These are phyloP conservation scores for Ichneumoninae sp. DNA, from an alignment of 2,888 invertebrate genomes.

Conservation along the genomic window DNA sequence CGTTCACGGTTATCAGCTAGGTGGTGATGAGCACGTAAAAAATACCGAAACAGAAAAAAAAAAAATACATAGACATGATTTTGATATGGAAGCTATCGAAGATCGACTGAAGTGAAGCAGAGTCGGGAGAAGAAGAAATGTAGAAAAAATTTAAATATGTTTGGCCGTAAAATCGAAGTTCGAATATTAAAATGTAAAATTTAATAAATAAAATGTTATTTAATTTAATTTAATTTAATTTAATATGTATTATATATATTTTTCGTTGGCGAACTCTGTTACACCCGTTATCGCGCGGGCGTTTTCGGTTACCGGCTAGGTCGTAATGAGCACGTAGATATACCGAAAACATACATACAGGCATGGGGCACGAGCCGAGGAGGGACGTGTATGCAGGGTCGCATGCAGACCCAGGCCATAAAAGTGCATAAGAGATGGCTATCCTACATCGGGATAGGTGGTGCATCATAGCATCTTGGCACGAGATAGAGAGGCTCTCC, in stretches of 20 bases:
- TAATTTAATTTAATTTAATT: conserved; percentile 7
- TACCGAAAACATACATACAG: conserved; percentile 39
- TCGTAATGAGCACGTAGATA: conserved; percentile 29
- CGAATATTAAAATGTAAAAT: neutral
- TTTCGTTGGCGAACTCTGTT: conserved; percentile 10
- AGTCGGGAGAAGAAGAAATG: neutral
- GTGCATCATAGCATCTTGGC: conserved; percentile 76
- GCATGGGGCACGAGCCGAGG: conserved; percentile 9
- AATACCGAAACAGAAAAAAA: conserved; percentile 14
- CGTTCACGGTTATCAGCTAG: conserved; percentile 70
- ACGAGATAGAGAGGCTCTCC: conserved; percentile 58
- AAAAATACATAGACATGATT: conserved; percentile 5
- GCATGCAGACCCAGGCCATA: conserved; percentile 76
- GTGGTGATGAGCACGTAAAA: conserved; percentile 42
- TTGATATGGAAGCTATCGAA: conserved; percentile 36
- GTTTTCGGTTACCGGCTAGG: conserved; percentile 33
- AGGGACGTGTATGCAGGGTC: conserved; percentile 38
- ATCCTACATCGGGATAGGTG: conserved; percentile 79
- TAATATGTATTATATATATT: neutral
- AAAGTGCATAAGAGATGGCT: conserved; percentile 84
- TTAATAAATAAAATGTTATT: neutral
- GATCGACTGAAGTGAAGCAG: neutral
- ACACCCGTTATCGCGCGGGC: conserved; percentile 30
- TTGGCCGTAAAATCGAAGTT: neutral
- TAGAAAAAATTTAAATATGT: neutral